Conservation (phyloP, 2,113 vertebrate species). For the Penelope pileata region DNA sequence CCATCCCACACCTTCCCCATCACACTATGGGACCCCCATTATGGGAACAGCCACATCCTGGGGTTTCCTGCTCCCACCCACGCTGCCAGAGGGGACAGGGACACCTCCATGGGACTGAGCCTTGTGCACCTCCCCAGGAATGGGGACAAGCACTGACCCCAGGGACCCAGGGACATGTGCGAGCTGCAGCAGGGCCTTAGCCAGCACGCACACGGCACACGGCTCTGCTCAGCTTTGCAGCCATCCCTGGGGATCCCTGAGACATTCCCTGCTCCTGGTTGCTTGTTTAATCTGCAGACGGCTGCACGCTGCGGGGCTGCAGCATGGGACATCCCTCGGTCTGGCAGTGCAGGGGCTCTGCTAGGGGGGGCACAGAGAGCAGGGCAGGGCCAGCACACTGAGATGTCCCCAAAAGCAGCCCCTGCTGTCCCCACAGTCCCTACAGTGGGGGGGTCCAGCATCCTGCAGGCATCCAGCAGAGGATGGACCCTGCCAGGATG, state of each 20-base stretch:
- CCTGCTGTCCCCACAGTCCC: background rate
- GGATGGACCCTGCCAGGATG: background rate
- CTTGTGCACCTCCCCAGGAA: background rate
- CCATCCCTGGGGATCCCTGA: background rate
- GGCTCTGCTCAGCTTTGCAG: background rate
- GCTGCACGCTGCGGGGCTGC: background rate
- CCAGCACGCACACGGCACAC: rapidly evolving
- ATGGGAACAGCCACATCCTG: background rate
- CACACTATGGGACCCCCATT: background rate
- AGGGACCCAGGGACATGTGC: background rate
- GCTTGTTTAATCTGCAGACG: background rate
- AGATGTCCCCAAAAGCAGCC: background rate
- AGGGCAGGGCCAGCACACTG: rapidly evolving
- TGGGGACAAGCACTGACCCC: background rate
- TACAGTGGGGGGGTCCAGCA: background rate
- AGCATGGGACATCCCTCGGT: background rate
- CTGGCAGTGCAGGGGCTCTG: background rate
- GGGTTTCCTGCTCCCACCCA: background rate
- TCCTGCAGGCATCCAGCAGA: background rate
- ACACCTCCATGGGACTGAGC: background rate
- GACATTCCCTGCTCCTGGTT: background rate
- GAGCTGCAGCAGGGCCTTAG: background rate
- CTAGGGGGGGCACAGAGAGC: background rate
- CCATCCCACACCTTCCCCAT: background rate
- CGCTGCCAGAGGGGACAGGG: background rate